Evolutionary conservation across 2,797 vertebrate genomes (phyloP).

Genomic region (Xerus rutilus): DNA sequence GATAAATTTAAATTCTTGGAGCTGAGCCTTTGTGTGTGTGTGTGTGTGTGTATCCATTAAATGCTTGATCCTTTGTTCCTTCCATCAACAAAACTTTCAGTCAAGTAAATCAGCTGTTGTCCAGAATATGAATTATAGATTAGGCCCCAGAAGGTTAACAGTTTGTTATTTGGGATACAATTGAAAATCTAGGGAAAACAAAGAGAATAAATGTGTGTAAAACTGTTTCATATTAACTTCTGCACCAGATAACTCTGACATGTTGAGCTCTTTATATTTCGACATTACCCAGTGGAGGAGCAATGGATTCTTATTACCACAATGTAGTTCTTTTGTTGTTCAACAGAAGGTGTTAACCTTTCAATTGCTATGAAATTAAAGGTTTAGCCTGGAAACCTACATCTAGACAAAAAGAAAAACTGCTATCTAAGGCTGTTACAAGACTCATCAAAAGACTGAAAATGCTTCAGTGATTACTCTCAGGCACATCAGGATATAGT

Average conservation of each 20-base stretch:
- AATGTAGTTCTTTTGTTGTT: conserved; percentile 61
- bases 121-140: conserved; percentile 74
- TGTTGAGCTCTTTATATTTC: conserved; percentile 66
- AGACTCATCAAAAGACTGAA: conserved; percentile 55
- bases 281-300: conserved; percentile 20
- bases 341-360: conserved; percentile 78
- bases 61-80: conserved; percentile 61
- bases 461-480: conserved; percentile 43
- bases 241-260: conserved; percentile 58
- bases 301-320: conserved; percentile 66
- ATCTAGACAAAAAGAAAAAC: conserved; percentile 65
- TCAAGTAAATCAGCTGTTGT: conserved; percentile 69
- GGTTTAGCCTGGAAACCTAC: conserved; percentile 53
- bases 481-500: background rate
- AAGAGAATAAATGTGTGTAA: conserved; percentile 68
- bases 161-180: conserved; percentile 72
- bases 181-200: conserved; percentile 73
- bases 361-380: conserved; percentile 78
- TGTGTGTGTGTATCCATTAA: conserved; percentile 70
- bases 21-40: background rate
- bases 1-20: conserved; percentile 66
- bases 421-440: conserved; percentile 45
- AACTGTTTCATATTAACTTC: conserved; percentile 78
- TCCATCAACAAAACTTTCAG: conserved; percentile 69
- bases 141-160: conserved; percentile 72